Percentiles rank a stretch among this genome's conserved stretches.
These are phyloP conservation scores for Eueremaeus valkanovi DNA, from an alignment of 2,888 invertebrate species.

Conservation along the genomic window DNA sequence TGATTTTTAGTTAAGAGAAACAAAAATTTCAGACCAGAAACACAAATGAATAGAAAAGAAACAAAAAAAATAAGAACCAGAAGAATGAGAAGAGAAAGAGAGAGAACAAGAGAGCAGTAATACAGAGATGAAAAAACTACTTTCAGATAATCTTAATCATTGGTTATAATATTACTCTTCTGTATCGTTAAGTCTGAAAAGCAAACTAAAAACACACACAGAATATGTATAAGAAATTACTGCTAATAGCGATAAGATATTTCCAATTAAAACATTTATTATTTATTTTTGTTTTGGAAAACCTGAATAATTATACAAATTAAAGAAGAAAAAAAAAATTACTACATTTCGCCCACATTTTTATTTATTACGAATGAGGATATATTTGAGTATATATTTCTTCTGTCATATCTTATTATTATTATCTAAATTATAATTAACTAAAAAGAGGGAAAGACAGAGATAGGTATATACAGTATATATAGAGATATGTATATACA, in stretches of 20 bases:
- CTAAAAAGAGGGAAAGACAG: too few species aligned
- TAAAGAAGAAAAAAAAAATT: too few species aligned
- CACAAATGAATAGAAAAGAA: neutral
- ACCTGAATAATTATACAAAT: conserved; percentile 26
- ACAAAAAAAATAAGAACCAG: neutral
- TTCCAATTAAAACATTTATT: neutral
- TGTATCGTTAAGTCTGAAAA: neutral
- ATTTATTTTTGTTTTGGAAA: conserved; percentile 4
- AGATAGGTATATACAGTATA: neutral
- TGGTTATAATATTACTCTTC: too few species aligned
- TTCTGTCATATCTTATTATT: neutral
- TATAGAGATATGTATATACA: too few species aligned
- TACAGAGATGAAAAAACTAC: too few species aligned
- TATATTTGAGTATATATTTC: neutral
- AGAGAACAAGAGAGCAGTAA: too few species aligned
- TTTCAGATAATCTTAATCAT: too few species aligned
- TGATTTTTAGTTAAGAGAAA: neutral
- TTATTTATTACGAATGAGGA: neutral
- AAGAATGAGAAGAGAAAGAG: neutral
- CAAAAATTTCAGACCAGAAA: neutral
- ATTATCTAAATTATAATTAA: conserved; percentile 18
- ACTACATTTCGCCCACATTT: conserved; percentile 1
- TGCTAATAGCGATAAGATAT: neutral
- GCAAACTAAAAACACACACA: neutral
- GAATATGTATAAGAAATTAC: neutral